Percentiles rank a stretch among this genome's conserved stretches.
Evolutionary conservation across 2,113 vertebrate genomes (phyloP).

Genomic region (Brienomyrus longianalis): DNA sequence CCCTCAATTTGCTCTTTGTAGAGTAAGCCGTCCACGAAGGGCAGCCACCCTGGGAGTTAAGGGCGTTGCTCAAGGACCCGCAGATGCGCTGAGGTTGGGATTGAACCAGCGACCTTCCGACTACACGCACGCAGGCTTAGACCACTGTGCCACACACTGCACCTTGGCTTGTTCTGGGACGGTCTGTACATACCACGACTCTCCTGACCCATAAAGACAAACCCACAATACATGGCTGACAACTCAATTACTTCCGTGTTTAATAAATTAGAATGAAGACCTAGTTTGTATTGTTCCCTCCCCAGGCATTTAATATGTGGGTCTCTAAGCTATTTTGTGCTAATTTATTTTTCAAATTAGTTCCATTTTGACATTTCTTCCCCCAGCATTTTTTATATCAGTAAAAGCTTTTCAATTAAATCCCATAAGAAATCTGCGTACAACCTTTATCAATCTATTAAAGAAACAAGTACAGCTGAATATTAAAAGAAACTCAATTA

Average conservation of each 20-base stretch:
- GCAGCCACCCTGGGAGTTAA: too few relatives aligned
- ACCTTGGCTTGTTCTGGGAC: not conserved
- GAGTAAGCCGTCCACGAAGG: too few relatives aligned
- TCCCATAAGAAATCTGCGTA: not conserved
- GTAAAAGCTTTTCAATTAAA: not conserved
- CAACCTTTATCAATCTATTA: slow-evolving; percentile 2
- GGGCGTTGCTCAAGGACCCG: too few relatives aligned
- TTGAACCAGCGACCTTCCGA: too few relatives aligned
- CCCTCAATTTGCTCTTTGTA: too few relatives aligned
- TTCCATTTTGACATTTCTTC: not conserved
- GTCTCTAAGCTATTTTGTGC: slow-evolving; percentile 11
- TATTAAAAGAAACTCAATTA: not conserved
- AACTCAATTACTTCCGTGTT: slow-evolving; percentile 4
- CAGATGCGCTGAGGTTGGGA: too few relatives aligned
- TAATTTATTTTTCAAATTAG: slow-evolving; percentile 10
- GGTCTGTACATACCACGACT: slow-evolving; percentile 7
- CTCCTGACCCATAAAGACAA: not conserved
- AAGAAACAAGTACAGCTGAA: not conserved
- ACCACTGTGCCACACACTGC: too few relatives aligned
- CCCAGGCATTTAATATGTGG: slow-evolving; percentile 8
- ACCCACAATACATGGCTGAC: slow-evolving; percentile 7
- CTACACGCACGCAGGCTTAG: too few relatives aligned
- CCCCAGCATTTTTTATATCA: not conserved
- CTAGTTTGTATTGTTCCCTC: slow-evolving; percentile 3
- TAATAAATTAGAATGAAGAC: slow-evolving; percentile 5